Conservation (phyloP, 2,797 vertebrate species). For the Danio choprae region DNA sequence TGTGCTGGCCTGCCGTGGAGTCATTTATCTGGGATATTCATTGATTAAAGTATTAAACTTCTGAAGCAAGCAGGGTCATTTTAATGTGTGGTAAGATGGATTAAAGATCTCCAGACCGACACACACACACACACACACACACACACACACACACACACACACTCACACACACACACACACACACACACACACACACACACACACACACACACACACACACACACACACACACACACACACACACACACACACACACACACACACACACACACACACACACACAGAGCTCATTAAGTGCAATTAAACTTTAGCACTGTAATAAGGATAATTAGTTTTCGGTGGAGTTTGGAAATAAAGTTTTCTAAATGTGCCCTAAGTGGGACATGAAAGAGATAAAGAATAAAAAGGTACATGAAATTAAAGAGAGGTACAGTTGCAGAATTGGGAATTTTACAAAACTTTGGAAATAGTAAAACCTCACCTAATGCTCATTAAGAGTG, state of each 20-base stretch:
- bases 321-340: conserved; percentile 26
- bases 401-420: not conserved
- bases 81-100: conserved; percentile 28
- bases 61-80: conserved; percentile 31
- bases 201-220: conserved; percentile 10
- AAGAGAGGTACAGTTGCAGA: not conserved
- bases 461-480: not conserved
- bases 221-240: too few species aligned
- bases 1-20: conserved; percentile 18
- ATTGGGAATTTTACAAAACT: not conserved
- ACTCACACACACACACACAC: too few species aligned
- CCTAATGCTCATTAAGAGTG: not conserved
- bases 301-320: conserved; percentile 37
- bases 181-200: too few species aligned
- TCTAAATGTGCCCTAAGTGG: not conserved
- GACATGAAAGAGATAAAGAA: conserved; percentile 1
- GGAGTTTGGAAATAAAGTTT: conserved; percentile 29
- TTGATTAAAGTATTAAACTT: conserved; percentile 39
- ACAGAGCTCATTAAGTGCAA: conserved; percentile 21
- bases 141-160: too few species aligned
- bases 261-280: too few species aligned
- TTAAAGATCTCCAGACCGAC: conserved; percentile 34
- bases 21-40: conserved; percentile 39
- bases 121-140: conserved; percentile 16
- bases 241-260: conserved; percentile 10